Conservation (phyloP, 2,113 vertebrate species). For the Emydura subglobosa region DNA sequence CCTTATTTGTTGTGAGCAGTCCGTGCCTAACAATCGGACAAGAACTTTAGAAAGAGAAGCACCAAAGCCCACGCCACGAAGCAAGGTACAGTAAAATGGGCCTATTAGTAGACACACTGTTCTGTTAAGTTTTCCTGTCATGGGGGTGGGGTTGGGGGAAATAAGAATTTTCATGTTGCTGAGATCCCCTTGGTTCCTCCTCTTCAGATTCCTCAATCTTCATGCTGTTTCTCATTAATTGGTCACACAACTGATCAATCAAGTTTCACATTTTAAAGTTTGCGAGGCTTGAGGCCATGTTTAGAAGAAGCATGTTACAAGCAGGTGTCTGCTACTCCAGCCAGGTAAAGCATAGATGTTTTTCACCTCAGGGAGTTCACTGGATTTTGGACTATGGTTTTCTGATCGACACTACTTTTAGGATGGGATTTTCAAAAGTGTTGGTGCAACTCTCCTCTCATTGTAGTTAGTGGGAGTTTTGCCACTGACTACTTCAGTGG, state of each 20-base stretch:
- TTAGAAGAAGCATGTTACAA: neutral
- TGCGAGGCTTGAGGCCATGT: neutral
- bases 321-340: neutral
- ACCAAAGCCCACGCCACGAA: slow-evolving; percentile 29
- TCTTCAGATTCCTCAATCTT: neutral
- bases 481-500: neutral
- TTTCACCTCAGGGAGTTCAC: neutral
- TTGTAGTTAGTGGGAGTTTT: neutral
- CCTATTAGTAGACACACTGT: neutral
- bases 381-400: neutral
- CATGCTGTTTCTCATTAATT: slow-evolving; percentile 24
- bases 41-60: neutral
- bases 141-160: neutral
- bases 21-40: neutral
- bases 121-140: neutral
- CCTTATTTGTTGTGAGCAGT: slow-evolving; percentile 13
- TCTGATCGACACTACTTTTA: neutral
- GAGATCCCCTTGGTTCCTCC: neutral
- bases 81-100: slow-evolving; percentile 3
- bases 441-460: neutral
- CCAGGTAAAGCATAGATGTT: neutral
- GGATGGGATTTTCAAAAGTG: neutral
- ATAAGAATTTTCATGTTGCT: neutral
- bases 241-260: neutral
- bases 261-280: neutral